Evolutionary conservation across 1,140 invertebrate genomes (phyloP), one percentile per base, ranked within the genome.

Genomic region (Phthorimaea operculella): DNA sequence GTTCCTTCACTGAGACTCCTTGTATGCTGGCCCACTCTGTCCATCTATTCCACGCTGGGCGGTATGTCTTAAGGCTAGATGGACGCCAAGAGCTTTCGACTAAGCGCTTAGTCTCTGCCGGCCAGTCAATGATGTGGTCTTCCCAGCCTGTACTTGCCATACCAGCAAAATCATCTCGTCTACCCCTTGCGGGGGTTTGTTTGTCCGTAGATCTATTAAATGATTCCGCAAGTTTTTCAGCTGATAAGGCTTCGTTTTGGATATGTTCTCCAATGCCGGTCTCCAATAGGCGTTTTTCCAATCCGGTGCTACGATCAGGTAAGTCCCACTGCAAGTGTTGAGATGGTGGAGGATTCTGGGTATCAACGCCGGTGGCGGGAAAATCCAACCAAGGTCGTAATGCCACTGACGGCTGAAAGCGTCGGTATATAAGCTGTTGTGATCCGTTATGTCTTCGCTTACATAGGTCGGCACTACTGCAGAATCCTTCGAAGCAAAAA

Each of bases 271-370:
- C 15, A 69, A 52, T 17, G 67, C 64, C 28, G 59, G 51, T 59
- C 50, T 59, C 66, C 64, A 65, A 49, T 63, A 70, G 5, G 59
- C 62, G 28, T 63, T 62, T 21, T 64, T 51, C 68, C 66, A 73
- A 11, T 49, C n/a, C 12, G 69, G 66, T 5, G 53, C 64, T 28
- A 70, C 56, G 16, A 75, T 0, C 0, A 71, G 45, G 52, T 52
- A 58, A 18, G 12, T 33, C 1, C 62, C 67, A 48, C 36, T 39
- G 36, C 36, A 39, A 10, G 10, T 39, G 4, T 39, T n/a, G 36
- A 39, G 36, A n/a, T 39, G 36, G 21, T 28, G 21, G 11, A 69
- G 53, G 0, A 67, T 55, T 57, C 57, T 54, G 4, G 66, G 64
- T 8, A 72, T 64, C 8, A 72, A 45, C 17, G 54, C 59, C 28